phyloP scores from a whole-genome alignment of 2,888 invertebrate species.

The Elysia crispata region DNA sequence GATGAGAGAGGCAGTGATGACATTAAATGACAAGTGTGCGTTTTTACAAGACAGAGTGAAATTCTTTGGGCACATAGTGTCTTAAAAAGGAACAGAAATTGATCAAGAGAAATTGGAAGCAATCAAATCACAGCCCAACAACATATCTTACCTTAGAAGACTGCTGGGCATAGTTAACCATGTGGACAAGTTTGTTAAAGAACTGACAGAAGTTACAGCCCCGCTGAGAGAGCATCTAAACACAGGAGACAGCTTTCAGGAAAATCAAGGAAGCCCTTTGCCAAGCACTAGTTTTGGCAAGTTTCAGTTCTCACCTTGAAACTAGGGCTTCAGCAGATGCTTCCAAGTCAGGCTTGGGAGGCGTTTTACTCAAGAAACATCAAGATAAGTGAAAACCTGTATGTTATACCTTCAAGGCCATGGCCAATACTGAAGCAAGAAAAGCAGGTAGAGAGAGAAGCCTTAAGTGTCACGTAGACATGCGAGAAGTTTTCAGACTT shows the following conservation, averaged over 20 bases:
- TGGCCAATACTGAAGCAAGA: constrained; percentile 16
- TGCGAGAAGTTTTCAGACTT: constrained; percentile 34
- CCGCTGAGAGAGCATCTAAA: constrained; percentile 37
- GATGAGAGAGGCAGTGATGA: constrained; percentile 2
- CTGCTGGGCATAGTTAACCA: constrained; percentile 37
- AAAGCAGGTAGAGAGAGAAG: constrained; percentile 35
- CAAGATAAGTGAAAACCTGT: constrained; percentile 20
- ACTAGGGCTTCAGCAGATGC: constrained; percentile 28
- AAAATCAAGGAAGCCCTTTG: too few species aligned
- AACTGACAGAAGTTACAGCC: constrained; percentile 20
- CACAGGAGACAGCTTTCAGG: constrained; percentile 15
- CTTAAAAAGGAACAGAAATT: too few species aligned
- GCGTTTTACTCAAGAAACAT: too few species aligned
- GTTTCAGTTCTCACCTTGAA: constrained; percentile 1
- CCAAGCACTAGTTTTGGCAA: too few species aligned
- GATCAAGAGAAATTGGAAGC: too few species aligned
- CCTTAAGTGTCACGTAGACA: constrained; percentile 19
- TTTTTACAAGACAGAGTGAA: constrained; percentile 30
- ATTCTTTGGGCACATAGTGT: constrained; percentile 53
- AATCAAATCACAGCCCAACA: background rate
- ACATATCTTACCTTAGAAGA: constrained; percentile 33
- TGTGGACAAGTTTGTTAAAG: constrained; percentile 30
- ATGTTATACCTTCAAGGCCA: constrained; percentile 19
- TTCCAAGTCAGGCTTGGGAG: too few species aligned
- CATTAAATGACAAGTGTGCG: constrained; percentile 34